Evolutionary conservation across 2,888 invertebrate genomes (phyloP).

Genomic region (Plebejus anna): DNA sequence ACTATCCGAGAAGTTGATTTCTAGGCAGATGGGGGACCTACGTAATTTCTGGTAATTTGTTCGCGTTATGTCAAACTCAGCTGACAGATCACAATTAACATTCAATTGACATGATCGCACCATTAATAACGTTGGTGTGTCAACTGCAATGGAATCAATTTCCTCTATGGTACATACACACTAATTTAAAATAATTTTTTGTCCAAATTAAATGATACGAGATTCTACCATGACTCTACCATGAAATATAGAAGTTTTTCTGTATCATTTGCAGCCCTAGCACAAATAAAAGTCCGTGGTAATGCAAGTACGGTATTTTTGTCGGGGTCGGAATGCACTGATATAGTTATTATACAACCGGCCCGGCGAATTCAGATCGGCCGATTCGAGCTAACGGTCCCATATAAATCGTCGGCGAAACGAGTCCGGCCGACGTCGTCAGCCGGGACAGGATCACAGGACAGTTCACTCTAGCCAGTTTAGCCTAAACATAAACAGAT

Average conservation of each 20-base stretch:
- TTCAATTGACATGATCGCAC: no score
- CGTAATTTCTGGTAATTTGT: no score
- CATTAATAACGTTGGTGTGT: no score
- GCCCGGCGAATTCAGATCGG: constrained; percentile 29
- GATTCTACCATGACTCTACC: background rate
- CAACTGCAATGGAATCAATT: no score
- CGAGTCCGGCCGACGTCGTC: constrained; percentile 41
- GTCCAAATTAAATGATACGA: background rate
- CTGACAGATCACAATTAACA: no score
- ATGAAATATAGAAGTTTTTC: background rate
- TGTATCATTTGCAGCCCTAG: constrained; percentile 9
- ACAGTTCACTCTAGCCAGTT: constrained; percentile 37
- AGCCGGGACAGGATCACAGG: constrained; percentile 43
- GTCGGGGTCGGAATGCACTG: constrained; percentile 22
- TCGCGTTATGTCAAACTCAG: no score
- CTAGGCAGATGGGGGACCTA: no score
- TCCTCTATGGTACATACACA: no score
- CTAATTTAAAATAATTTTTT: background rate
- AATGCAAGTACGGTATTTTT: constrained; percentile 17
- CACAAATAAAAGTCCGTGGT: background rate
- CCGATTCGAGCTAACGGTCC: constrained; percentile 43
- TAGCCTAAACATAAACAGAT: background rate
- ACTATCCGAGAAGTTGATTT: no score
- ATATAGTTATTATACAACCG: constrained; percentile 26
- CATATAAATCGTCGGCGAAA: constrained; percentile 41